These are phyloP conservation scores for Marmota monax DNA, from an alignment of 2,113 vertebrate genomes.

Conservation along the genomic window DNA sequence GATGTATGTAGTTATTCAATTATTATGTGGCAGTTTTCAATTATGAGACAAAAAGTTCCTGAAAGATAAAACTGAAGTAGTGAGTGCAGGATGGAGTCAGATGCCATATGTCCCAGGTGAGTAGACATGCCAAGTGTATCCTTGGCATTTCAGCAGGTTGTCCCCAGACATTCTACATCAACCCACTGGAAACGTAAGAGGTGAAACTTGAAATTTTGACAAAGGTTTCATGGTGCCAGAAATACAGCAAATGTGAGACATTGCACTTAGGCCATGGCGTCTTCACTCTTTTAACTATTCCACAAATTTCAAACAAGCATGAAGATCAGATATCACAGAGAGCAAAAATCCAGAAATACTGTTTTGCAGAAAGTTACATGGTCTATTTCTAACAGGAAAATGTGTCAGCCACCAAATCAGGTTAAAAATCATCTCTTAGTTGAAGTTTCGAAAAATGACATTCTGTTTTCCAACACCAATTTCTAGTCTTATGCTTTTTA, in stretches of 20 bases:
- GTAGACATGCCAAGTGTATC: background rate
- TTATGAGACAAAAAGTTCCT: background rate
- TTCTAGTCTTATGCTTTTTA: background rate
- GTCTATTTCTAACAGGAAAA: conserved; percentile 48
- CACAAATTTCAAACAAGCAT: conserved; percentile 47
- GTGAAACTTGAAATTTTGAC: conserved; percentile 17
- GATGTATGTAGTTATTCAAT: background rate
- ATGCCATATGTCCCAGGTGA: conserved; percentile 20
- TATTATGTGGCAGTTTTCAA: background rate
- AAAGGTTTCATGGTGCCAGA: conserved; percentile 54
- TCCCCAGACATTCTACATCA: background rate
- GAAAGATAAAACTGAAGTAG: background rate
- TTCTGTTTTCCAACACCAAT: conserved; percentile 19
- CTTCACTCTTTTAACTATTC: conserved; percentile 47
- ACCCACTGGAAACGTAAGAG: conserved; percentile 50
- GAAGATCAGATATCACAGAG: background rate
- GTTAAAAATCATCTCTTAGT: conserved; percentile 53
- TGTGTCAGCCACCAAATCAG: conserved; percentile 36
- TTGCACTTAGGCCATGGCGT: conserved; percentile 32
- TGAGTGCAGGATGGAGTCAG: background rate
- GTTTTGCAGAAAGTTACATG: background rate
- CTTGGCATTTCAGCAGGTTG: conserved; percentile 21
- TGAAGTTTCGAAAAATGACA: conserved; percentile 30
- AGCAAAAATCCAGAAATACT: conserved; percentile 55
- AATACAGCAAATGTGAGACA: conserved; percentile 62